These are phyloP conservation scores for Hippopotamus amphibius DNA, from an alignment of 2,113 vertebrate genomes.

Conservation along the genomic window DNA sequence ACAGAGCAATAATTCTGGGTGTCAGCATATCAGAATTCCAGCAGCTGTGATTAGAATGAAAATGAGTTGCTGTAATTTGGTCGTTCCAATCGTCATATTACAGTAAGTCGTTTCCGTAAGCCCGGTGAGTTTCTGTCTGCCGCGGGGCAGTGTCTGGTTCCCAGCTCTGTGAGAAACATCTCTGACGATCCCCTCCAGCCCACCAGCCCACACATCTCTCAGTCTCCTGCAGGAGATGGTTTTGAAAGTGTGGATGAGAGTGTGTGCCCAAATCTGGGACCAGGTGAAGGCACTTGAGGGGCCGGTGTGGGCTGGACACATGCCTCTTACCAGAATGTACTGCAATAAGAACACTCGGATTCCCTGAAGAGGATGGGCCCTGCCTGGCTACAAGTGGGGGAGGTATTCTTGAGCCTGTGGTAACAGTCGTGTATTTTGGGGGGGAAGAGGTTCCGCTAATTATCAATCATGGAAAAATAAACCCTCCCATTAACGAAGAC, in stretches of 20 bases:
- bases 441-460: constrained; percentile 59
- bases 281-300: constrained; percentile 57
- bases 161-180: constrained; percentile 71
- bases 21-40: constrained; percentile 87
- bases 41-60: constrained; percentile 85
- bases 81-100: constrained; percentile 73
- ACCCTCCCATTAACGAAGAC: constrained; percentile 73
- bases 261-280: constrained; percentile 76
- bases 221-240: constrained; percentile 73
- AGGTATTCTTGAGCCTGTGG: background rate
- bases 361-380: background rate
- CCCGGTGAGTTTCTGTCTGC: constrained; percentile 72
- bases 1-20: constrained; percentile 90
- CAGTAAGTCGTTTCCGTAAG: constrained; percentile 78
- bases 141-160: constrained; percentile 71
- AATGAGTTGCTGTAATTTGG: constrained; percentile 85
- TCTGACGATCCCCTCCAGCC: background rate
- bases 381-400: constrained; percentile 72
- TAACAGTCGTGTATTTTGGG: constrained; percentile 41
- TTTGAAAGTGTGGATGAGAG: constrained; percentile 72
- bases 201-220: constrained; percentile 56
- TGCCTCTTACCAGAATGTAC: constrained; percentile 53
- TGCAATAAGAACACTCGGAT: background rate
- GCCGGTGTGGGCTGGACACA: background rate
- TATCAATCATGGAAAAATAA: constrained; percentile 81